Percentiles rank a stretch among this genome's conserved stretches.
Evolutionary conservation across 2,888 invertebrate genomes (phyloP).

Genomic region (Schrankia costaestrigalis): DNA sequence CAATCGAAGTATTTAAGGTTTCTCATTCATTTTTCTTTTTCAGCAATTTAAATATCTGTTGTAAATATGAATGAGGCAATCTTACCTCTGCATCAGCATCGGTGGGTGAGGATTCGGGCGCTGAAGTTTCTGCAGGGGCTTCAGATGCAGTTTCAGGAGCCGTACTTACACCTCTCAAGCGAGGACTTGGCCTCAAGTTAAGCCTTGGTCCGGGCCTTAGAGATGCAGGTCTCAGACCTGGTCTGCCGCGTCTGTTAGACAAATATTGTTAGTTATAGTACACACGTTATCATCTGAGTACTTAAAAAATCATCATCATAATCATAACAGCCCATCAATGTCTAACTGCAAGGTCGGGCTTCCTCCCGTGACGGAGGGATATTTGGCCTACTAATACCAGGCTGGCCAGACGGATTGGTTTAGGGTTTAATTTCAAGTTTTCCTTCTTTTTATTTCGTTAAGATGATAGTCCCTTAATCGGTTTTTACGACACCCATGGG

Average conservation of each 20-base stretch:
- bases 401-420: too few species aligned
- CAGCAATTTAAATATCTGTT: not conserved
- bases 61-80: not conserved
- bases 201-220: constrained; percentile 84
- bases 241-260: constrained; percentile 58
- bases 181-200: constrained; percentile 70
- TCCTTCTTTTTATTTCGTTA: too few species aligned
- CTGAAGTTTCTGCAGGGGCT: constrained; percentile 61
- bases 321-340: too few species aligned
- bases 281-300: not conserved
- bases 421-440: too few species aligned
- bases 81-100: constrained; percentile 63
- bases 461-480: too few species aligned
- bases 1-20: too few species aligned
- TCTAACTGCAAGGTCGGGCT: too few species aligned
- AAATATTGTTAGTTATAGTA: not conserved
- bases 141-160: constrained; percentile 70
- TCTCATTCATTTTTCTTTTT: too few species aligned
- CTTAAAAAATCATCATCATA: too few species aligned
- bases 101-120: constrained; percentile 56
- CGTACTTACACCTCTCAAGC: constrained; percentile 73
- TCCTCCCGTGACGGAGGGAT: too few species aligned
- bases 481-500: too few species aligned
- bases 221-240: constrained; percentile 71
- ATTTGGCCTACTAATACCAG: too few species aligned